Evolutionary conservation across 2,797 vertebrate species (phyloP).

Genomic region (Neomorphus geoffroyi): DNA sequence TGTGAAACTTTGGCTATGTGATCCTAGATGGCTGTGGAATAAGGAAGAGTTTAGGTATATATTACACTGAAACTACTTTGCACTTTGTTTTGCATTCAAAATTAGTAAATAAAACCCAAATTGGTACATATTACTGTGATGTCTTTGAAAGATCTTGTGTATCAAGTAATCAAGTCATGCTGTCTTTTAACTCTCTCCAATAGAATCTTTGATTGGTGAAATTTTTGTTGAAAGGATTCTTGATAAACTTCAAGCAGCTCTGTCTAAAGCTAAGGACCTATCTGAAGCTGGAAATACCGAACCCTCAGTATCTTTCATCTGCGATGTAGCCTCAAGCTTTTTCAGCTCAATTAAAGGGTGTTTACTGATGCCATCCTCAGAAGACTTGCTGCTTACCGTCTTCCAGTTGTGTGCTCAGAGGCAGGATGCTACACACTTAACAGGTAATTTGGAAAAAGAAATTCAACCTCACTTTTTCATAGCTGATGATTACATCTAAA

Average conservation of each 20-base stretch:
- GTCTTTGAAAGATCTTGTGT: not conserved
- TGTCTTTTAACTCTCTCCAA: not conserved
- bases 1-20: not conserved
- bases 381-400: constrained; percentile 91
- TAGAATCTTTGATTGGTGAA: constrained; percentile 90
- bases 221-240: constrained; percentile 90
- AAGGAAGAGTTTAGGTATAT: not conserved
- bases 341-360: constrained; percentile 91
- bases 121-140: fast-evolving
- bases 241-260: constrained; percentile 88
- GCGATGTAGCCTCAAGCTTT: constrained; percentile 90
- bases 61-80: not conserved
- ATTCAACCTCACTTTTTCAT: not conserved
- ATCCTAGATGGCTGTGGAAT: not conserved
- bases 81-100: not conserved
- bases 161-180: not conserved
- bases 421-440: constrained; percentile 82
- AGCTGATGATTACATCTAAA: not conserved
- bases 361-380: constrained; percentile 87
- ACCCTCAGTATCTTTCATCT: constrained; percentile 90
- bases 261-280: constrained; percentile 87
- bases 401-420: constrained; percentile 92
- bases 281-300: constrained; percentile 89
- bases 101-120: not conserved
- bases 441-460: constrained; percentile 78